A percentile compares a stretch with the other conserved stretches of the same genome.
Conservation (phyloP, 2,113 vertebrate genomes). For the Haliaeetus leucogaster region DNA sequence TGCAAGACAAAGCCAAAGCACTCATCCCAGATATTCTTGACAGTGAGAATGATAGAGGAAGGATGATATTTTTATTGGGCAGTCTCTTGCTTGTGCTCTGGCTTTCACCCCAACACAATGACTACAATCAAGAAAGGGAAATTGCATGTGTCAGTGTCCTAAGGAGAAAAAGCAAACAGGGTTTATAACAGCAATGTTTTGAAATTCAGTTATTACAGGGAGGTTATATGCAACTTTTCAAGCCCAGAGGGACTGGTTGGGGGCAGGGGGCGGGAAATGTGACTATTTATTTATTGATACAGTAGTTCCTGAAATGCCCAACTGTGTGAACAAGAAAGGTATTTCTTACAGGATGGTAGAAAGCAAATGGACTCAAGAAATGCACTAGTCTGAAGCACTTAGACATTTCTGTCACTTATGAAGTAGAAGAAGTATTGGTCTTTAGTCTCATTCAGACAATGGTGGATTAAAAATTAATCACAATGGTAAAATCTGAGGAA, state of each 20-base stretch:
- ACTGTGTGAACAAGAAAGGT: not conserved
- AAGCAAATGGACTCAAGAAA: not conserved
- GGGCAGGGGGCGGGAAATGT: not conserved
- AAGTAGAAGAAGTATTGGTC: not conserved
- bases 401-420: not conserved
- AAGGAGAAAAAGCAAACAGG: slow-evolving; percentile 20
- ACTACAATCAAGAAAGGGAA: slow-evolving; percentile 35
- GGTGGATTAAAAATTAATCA: slow-evolving; percentile 21
- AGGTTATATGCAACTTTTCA: not conserved
- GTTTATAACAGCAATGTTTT: slow-evolving; percentile 5
- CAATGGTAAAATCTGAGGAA: not conserved
- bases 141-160: slow-evolving; percentile 14
- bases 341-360: not conserved
- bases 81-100: slow-evolving; percentile 9
- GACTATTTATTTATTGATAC: not conserved
- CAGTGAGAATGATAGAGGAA: slow-evolving; percentile 31
- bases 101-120: not conserved
- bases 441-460: not conserved
- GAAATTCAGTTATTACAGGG: slow-evolving; percentile 24
- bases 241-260: not conserved
- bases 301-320: not conserved
- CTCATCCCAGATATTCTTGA: not conserved
- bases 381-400: not conserved
- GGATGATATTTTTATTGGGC: slow-evolving; percentile 25
- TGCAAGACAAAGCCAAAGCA: not conserved